Percentiles rank a stretch among this genome's conserved stretches.
Evolutionary conservation across 2,888 invertebrate genomes (phyloP).

Genomic region (Bhutanitis thaidina): DNA sequence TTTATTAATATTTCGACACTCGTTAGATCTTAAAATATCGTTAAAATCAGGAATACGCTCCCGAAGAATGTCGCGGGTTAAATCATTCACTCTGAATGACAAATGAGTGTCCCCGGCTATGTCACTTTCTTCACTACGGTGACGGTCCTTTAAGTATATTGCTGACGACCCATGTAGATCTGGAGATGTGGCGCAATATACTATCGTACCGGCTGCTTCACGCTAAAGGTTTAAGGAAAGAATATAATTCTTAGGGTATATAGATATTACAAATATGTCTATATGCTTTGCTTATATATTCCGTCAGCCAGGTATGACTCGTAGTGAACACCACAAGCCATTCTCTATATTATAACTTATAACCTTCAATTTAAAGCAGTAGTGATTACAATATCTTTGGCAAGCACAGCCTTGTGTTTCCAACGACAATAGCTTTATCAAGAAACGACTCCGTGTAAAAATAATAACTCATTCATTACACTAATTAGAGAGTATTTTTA

Average conservation of each 20-base stretch:
- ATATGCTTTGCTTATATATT: no score
- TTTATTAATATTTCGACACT: slow-evolving; percentile 5
- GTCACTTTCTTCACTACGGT: slow-evolving; percentile 77
- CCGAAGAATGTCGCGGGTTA: slow-evolving; percentile 43
- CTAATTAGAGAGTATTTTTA: no score
- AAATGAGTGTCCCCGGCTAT: slow-evolving; percentile 56
- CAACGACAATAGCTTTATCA: no score
- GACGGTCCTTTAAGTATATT: slow-evolving; percentile 94
- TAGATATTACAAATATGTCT: no score
- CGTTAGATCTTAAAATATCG: slow-evolving; percentile 21
- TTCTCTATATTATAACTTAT: no score
- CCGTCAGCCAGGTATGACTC: no score
- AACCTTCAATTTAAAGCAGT: no score
- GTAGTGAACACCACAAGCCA: no score
- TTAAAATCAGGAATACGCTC: slow-evolving; percentile 31
- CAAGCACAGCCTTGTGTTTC: no score
- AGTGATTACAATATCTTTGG: no score
- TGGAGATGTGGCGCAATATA: slow-evolving; percentile 92
- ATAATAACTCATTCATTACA: no score
- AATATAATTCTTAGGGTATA: background rate
- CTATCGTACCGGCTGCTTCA: slow-evolving; percentile 94
- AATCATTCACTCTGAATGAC: slow-evolving; percentile 52
- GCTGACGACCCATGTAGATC: slow-evolving; percentile 90
- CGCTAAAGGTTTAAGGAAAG: slow-evolving; percentile 77
- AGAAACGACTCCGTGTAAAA: no score